phyloP scores from a whole-genome alignment of 2,888 invertebrate species.

The Ecliptopera silaceata region DNA sequence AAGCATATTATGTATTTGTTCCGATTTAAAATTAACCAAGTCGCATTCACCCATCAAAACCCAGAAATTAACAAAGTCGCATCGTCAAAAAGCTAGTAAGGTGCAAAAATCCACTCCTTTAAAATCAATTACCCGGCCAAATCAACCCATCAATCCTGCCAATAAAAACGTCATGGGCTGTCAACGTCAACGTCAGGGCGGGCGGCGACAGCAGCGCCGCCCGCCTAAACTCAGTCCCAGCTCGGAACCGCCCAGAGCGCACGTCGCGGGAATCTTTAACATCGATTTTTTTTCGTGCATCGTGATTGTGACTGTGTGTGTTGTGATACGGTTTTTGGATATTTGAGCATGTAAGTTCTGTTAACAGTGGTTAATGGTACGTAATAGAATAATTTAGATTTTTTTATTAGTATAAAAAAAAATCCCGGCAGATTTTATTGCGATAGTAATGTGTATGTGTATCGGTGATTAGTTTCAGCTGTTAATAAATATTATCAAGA shows the following conservation, averaged over 20 bases:
- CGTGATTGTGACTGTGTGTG: conserved; percentile 32
- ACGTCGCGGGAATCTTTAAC: conserved; percentile 25
- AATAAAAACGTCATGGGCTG: conserved; percentile 3
- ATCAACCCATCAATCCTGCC: conserved; percentile 21
- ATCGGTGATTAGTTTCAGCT: no score
- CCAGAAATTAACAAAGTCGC: no score
- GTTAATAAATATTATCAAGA: no score
- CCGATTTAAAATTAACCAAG: no score
- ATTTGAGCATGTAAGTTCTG: conserved; percentile 25
- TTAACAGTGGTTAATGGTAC: not conserved
- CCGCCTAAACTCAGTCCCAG: conserved; percentile 32
- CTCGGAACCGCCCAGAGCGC: conserved; percentile 30
- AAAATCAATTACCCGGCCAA: conserved; percentile 2
- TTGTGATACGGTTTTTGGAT: conserved; percentile 33
- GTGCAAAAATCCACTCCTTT: not conserved
- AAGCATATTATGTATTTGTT: no score
- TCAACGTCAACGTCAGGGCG: conserved; percentile 4
- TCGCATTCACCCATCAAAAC: no score
- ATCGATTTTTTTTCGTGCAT: conserved; percentile 38
- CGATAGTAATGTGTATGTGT: no score
- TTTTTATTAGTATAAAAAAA: not conserved
- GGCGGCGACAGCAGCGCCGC: conserved; percentile 36
- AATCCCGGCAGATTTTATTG: conserved; percentile 6
- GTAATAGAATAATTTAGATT: not conserved
- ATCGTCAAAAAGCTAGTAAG: no score